Evolutionary conservation across 2,113 vertebrate species (phyloP).

Genomic region (Heterotis niloticus): DNA sequence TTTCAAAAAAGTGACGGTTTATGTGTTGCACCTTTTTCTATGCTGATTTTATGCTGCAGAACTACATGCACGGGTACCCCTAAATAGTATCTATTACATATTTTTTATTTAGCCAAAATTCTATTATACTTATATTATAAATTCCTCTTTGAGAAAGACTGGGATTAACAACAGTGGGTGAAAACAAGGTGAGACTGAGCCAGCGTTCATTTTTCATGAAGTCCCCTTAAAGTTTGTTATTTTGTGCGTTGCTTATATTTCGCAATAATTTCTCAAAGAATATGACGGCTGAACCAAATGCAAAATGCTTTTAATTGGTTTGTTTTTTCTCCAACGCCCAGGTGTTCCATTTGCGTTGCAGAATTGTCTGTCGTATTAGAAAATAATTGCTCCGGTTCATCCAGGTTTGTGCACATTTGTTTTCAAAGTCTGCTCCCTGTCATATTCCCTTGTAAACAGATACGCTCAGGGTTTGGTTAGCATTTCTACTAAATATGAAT

Average conservation of each 20-base stretch:
- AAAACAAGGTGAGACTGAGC: neutral
- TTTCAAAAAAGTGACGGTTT: neutral
- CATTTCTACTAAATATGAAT: neutral
- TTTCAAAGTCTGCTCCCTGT: neutral
- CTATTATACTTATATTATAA: neutral
- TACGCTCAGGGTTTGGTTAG: neutral
- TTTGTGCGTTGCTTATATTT: no score
- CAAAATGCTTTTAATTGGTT: neutral
- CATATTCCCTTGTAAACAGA: neutral
- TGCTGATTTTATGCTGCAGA: neutral
- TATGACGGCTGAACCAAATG: neutral
- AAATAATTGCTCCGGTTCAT: no score
- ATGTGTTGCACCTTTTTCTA: neutral
- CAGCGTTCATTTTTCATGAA: no score
- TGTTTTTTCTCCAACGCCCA: neutral
- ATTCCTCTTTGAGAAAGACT: no score
- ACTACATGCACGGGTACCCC: neutral
- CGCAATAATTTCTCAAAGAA: neutral
- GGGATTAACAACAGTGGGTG: no score
- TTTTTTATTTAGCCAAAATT: neutral
- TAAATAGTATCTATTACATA: neutral
- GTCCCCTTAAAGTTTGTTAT: no score
- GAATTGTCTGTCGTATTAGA: neutral
- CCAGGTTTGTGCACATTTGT: no score
- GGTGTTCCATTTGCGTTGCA: neutral